Conservation (phyloP, 1,140 invertebrate species). For the Galendromus occidentalis region DNA sequence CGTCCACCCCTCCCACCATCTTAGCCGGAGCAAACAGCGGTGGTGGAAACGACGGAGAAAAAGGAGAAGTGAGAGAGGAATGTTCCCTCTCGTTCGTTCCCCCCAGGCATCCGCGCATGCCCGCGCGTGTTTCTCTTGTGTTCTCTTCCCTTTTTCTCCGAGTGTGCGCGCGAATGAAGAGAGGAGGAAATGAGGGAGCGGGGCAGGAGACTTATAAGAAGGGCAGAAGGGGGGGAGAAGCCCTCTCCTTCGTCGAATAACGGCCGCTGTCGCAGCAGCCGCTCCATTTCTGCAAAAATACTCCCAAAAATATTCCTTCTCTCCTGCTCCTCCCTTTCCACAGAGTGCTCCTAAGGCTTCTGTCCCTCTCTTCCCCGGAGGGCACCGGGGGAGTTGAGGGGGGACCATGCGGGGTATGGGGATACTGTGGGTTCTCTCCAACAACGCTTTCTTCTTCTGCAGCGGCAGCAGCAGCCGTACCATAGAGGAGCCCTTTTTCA, state of each 20-base stretch:
- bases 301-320: conserved; percentile 7
- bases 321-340: neutral
- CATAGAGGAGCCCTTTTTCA: too few relatives aligned
- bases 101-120: neutral
- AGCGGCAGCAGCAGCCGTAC: too few relatives aligned
- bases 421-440: neutral
- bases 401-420: neutral
- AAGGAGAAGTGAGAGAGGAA: too few relatives aligned
- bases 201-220: neutral
- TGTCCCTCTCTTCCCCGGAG: neutral
- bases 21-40: too few relatives aligned
- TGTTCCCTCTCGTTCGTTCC: too few relatives aligned
- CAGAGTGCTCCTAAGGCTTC: conserved; percentile 8
- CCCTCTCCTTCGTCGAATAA: too few relatives aligned
- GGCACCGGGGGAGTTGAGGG: neutral
- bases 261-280: neutral
- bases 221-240: neutral
- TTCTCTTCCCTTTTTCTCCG: neutral
- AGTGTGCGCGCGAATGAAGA: neutral
- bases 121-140: conserved; percentile 8
- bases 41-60: too few relatives aligned
- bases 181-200: neutral
- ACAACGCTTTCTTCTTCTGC: neutral
- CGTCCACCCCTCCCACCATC: too few relatives aligned
- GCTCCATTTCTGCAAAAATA: conserved; percentile 11